These are phyloP conservation scores for Heliornis fulica DNA, from an alignment of 2,113 vertebrate genomes.

Conservation along the genomic window DNA sequence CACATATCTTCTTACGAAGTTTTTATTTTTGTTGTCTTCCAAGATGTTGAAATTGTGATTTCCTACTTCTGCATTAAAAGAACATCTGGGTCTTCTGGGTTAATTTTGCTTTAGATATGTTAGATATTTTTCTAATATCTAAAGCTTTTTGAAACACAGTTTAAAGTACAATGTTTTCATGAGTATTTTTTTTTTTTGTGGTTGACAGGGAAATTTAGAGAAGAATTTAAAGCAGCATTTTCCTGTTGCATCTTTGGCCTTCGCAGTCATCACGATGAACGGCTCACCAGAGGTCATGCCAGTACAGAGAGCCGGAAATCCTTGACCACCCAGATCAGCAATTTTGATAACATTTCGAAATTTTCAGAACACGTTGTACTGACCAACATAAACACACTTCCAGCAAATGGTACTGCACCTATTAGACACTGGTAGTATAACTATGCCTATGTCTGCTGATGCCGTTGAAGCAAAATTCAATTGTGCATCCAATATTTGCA, in stretches of 20 bases:
- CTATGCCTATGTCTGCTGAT: not conserved
- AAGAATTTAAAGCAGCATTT: constrained; percentile 96
- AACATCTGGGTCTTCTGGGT: not conserved
- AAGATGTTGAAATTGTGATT: not conserved
- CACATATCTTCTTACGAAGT: not conserved
- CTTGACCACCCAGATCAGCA: constrained; percentile 88
- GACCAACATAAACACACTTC: constrained; percentile 71
- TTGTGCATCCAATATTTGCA: not conserved
- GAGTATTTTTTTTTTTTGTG: constrained; percentile 35
- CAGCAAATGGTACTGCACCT: constrained; percentile 58
- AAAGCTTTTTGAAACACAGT: not conserved
- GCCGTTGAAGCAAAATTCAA: constrained; percentile 27
- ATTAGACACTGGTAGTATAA: constrained; percentile 47
- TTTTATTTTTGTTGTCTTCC: not conserved
- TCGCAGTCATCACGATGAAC: constrained; percentile 65
- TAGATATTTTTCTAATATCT: not conserved
- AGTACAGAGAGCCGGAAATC: constrained; percentile 93
- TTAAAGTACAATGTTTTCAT: constrained; percentile 13
- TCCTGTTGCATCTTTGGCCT: constrained; percentile 81
- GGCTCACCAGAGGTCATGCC: constrained; percentile 70
- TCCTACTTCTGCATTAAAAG: not conserved
- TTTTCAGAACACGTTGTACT: constrained; percentile 88
- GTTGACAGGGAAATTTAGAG: constrained; percentile 90
- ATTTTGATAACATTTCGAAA: constrained; percentile 86
- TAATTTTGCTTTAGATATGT: not conserved